Base-by-base conservation (phyloP, 2,888 invertebrate genomes). In the Apamea epomidion region DNA sequence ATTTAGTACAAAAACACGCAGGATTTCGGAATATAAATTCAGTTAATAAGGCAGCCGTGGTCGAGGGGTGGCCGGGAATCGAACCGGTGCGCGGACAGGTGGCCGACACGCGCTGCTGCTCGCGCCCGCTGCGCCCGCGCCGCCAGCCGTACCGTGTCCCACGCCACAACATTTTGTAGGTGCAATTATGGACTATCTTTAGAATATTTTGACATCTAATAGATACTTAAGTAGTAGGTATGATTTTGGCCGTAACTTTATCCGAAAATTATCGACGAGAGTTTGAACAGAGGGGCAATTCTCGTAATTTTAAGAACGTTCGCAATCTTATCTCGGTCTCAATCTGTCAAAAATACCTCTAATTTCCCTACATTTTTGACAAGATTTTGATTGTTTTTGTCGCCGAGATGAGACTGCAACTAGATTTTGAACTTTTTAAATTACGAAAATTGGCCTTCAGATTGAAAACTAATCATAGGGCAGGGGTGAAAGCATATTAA, bases 21-120 rank as follows among this genome's bases (percentile, higher is more conserved):
- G 91, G 95, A 96, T 96, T 96, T 95, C 93, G 94, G 96, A 96
- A 96, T 96, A 95, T 90, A 89, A 90, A 89, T 94, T 93, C 88
- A 90, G 95, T 93, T 95, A 95, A 95, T 95, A 92, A 94, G 94
- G 92, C 87, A 87, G 88, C 88, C 87, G 78, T 77, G 81, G 80
- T 87, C 89, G 91, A 92, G 91, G 92, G 93, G 92, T 92, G 91
- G 91, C 84, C 88, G 90, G 91, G 92, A 91, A 90, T 90, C 91
- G 94, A 91, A 92, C 94, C 93, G 93, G 93, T 92, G 93, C 89
- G 82, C 90, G 88, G 93, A 95, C 97, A 96, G 96, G 97, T 97
- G 97, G 96, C 90, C 94, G 96, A 92, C 95, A 95, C 96, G 96
- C 94, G 93, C 93, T 91, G 91, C 85, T 93, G 95, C 88, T 79